These are phyloP conservation scores for Calliopsis andreniformis DNA, from an alignment of 1,140 invertebrate species.

Conservation along the genomic window DNA sequence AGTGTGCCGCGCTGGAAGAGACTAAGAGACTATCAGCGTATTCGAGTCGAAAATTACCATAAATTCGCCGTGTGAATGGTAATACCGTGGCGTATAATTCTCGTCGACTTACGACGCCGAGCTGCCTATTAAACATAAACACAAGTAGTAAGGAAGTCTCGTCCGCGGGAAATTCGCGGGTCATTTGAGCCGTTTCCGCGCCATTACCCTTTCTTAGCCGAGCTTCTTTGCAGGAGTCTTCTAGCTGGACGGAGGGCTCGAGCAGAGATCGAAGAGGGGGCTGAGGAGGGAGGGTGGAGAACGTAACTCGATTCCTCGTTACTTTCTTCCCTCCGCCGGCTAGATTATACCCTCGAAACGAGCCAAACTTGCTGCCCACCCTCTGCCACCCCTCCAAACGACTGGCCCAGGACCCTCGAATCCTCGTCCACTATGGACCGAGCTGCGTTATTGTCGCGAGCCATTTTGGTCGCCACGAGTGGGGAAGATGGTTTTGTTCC, in stretches of 20 bases:
- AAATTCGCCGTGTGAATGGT: slow-evolving; percentile 68
- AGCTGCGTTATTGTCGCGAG: slow-evolving; percentile 34
- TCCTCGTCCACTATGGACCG: slow-evolving; percentile 1
- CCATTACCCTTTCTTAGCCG: slow-evolving; percentile 79
- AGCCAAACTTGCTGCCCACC: slow-evolving; percentile 44
- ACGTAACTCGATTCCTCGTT: slow-evolving; percentile 64
- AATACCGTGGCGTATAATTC: slow-evolving; percentile 72
- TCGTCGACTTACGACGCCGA: slow-evolving; percentile 66
- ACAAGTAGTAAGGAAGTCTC: slow-evolving; percentile 58
- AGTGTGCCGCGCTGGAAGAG: not conserved
- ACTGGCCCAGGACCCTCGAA: slow-evolving; percentile 40
- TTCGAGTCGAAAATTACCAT: slow-evolving; percentile 70
- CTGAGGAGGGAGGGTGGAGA: slow-evolving; percentile 26
- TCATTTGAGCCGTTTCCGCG: slow-evolving; percentile 81
- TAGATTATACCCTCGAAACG: slow-evolving; percentile 58
- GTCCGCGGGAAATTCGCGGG: slow-evolving; percentile 77
- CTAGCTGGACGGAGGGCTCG: slow-evolving; percentile 34
- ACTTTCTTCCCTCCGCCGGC: slow-evolving; percentile 45
- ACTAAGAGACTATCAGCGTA: not conserved
- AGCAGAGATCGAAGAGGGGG: slow-evolving; percentile 49
- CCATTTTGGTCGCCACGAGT: slow-evolving; percentile 39
- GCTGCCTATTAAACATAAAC: slow-evolving; percentile 78
- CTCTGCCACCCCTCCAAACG: slow-evolving; percentile 38
- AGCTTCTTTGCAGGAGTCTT: slow-evolving; percentile 47
- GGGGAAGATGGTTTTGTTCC: slow-evolving; percentile 14